These are phyloP conservation scores for Mormyrus hasselquistii DNA, from an alignment of 2,797 vertebrate genomes.

Conservation along the genomic window DNA sequence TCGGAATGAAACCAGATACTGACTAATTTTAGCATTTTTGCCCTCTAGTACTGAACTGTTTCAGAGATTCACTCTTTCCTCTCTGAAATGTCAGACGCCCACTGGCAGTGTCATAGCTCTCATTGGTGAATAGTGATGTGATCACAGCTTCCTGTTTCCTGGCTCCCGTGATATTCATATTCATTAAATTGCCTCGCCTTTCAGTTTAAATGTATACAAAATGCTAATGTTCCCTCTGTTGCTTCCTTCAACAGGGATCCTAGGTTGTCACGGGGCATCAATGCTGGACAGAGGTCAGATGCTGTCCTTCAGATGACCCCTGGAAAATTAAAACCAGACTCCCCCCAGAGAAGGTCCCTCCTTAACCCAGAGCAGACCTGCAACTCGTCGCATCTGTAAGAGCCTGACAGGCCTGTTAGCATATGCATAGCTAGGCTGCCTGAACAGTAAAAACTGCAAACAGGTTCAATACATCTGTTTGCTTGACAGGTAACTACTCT, in stretches of 20 bases:
- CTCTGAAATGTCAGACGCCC: background rate
- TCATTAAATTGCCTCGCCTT: background rate
- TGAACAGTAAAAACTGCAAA: background rate
- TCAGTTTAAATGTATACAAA: background rate
- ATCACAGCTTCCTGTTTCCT: background rate
- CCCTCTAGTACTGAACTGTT: background rate
- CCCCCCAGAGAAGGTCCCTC: background rate
- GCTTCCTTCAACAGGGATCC: background rate
- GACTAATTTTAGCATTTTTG: background rate
- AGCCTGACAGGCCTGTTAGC: background rate
- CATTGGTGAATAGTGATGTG: background rate
- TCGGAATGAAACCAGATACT: background rate
- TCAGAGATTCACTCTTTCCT: background rate
- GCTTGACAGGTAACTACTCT: background rate
- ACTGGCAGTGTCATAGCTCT: background rate
- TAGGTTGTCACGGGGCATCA: background rate
- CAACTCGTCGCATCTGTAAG: background rate
- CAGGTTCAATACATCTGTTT: background rate
- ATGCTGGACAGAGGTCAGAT: background rate
- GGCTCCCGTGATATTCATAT: background rate
- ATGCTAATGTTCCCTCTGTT: background rate
- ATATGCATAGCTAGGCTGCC: background rate
- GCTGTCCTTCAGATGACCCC: slow-evolving; percentile 5
- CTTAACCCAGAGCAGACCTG: background rate
- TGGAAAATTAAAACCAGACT: background rate